Evolutionary conservation across 2,888 invertebrate genomes (phyloP).

Genomic region (Xestia c-nigrum): DNA sequence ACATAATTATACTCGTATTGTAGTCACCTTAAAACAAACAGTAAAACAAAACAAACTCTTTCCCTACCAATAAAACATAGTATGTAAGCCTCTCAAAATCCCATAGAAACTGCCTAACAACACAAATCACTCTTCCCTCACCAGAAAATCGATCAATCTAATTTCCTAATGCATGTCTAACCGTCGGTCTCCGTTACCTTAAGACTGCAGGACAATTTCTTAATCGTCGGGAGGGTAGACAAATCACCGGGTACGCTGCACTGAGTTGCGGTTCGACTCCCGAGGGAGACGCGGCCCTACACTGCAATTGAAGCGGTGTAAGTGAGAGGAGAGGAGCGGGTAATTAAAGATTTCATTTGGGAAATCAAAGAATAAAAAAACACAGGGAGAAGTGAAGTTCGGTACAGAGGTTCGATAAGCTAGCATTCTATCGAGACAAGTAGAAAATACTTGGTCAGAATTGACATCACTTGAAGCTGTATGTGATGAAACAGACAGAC

Average conservation of each 20-base stretch:
- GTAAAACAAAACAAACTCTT: background rate
- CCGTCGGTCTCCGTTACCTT: constrained; percentile 64
- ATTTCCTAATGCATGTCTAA: constrained; percentile 59
- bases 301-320: constrained; percentile 70
- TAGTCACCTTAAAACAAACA: background rate
- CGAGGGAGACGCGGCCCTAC: constrained; percentile 77
- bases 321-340: constrained; percentile 53
- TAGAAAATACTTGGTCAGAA: no score
- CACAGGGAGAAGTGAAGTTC: no score
- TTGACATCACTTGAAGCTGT: no score
- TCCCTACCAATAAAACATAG: background rate
- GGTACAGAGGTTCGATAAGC: no score
- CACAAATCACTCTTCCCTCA: constrained; percentile 21
- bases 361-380: no score
- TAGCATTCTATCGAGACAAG: no score
- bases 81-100: constrained; percentile 1
- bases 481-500: no score
- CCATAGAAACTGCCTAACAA: constrained; percentile 14
- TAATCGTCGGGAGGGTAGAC: constrained; percentile 85
- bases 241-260: constrained; percentile 85
- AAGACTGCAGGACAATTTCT: constrained; percentile 80
- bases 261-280: constrained; percentile 79
- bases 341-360: background rate
- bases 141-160: constrained; percentile 55
- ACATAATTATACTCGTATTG: no score